Percentiles rank a stretch among this genome's conserved stretches.
Conservation (phyloP, 2,888 invertebrate genomes). For the Yponomeuta evonymella region DNA sequence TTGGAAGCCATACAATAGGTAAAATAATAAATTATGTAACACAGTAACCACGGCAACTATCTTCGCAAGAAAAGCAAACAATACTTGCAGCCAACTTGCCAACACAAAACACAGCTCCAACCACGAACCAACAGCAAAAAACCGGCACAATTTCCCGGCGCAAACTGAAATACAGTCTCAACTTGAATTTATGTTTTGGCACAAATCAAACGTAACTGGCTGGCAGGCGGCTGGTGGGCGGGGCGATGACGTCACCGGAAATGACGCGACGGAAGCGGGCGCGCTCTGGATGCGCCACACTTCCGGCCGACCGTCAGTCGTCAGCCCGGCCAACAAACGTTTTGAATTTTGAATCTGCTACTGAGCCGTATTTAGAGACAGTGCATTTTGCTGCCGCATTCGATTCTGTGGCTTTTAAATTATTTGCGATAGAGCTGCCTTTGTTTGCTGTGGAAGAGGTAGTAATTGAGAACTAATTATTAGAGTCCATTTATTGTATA, state of each 20-base stretch:
- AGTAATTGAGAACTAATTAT: neutral
- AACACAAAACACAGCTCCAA: neutral
- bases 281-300: constrained; percentile 33
- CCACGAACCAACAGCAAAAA: neutral
- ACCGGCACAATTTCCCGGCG: neutral
- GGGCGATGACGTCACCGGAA: constrained; percentile 52
- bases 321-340: constrained; percentile 1
- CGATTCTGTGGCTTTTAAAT: neutral
- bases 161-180: neutral
- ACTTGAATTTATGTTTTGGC: constrained; percentile 2
- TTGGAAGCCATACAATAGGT: no score
- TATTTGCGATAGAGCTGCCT: neutral
- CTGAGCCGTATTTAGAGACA: neutral
- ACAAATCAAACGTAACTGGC: constrained; percentile 34
- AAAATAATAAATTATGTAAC: no score
- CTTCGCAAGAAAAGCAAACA: neutral
- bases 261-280: constrained; percentile 48
- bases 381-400: neutral
- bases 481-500: no score
- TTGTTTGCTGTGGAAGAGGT: neutral
- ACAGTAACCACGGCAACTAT: no score
- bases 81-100: neutral
- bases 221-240: constrained; percentile 13
- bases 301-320: constrained; percentile 35
- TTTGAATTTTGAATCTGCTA: constrained; percentile 13